Conservation (phyloP, 2,113 vertebrate genomes). For the Ramphastos sulfuratus region DNA sequence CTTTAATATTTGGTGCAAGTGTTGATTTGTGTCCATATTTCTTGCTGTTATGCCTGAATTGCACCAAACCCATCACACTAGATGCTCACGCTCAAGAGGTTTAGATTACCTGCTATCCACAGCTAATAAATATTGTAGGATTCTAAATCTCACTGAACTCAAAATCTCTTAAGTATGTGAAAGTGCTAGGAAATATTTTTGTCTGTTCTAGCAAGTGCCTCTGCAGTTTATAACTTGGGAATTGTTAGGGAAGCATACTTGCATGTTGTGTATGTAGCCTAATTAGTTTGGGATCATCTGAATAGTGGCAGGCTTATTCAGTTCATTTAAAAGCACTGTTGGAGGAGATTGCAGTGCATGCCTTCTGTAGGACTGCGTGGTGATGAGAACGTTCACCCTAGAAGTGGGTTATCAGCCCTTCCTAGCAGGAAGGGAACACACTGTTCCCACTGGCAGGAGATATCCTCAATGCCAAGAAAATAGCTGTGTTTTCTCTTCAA, state of each 20-base stretch:
- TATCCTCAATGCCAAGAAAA: constrained; percentile 8
- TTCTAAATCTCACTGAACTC: neutral
- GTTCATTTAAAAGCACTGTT: neutral
- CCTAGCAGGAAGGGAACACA: neutral
- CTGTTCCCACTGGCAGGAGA: constrained; percentile 17
- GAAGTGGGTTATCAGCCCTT: constrained; percentile 21
- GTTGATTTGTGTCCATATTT: neutral
- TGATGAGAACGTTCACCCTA: neutral
- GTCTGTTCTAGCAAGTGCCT: neutral
- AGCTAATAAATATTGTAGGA: neutral
- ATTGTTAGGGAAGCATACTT: neutral
- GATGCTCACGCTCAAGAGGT: accelerated
- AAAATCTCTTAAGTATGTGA: neutral
- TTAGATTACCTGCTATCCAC: neutral
- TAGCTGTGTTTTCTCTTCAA: neutral
- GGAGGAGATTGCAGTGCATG: neutral
- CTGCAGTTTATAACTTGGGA: neutral
- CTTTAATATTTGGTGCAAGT: neutral
- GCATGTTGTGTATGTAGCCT: neutral
- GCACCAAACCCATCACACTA: neutral
- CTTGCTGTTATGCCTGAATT: neutral
- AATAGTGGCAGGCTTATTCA: neutral
- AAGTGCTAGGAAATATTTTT: neutral
- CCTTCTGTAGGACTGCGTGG: neutral
- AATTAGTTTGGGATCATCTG: neutral